These are phyloP conservation scores for Eledone cirrhosa DNA, from an alignment of 2,888 invertebrate genomes.

Conservation along the genomic window DNA sequence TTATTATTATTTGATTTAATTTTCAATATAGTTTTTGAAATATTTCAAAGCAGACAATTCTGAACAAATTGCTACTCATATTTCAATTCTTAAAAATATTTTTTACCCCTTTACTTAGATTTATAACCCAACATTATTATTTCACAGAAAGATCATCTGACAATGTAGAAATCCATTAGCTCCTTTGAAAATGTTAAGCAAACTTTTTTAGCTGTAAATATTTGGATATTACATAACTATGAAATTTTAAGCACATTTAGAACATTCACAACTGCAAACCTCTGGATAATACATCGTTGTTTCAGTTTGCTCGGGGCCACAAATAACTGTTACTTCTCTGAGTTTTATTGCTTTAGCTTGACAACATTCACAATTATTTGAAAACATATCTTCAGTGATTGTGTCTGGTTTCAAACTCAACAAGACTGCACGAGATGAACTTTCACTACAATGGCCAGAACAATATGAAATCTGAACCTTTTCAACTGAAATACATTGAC, in stretches of 20 bases:
- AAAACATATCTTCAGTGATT: background rate
- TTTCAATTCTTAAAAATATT: no score
- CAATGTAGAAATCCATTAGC: no score
- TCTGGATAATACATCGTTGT: background rate
- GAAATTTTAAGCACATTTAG: background rate
- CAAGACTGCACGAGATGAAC: background rate
- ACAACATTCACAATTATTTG: background rate
- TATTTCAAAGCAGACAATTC: no score
- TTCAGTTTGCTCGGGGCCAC: background rate
- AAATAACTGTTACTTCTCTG: background rate
- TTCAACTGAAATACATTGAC: background rate
- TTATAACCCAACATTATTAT: no score
- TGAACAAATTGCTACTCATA: no score
- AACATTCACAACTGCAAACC: slow-evolving; percentile 4
- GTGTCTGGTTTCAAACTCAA: background rate
- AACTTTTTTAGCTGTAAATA: no score
- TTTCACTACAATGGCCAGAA: slow-evolving; percentile 7
- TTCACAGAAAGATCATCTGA: no score
- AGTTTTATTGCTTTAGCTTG: slow-evolving; percentile 10
- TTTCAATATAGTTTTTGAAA: no score
- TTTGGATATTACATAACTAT: no score
- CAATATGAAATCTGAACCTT: background rate
- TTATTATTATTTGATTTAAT: no score
- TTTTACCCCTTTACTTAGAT: no score
- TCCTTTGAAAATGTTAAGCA: no score